A percentile compares a stretch with the other conserved stretches of the same genome.
These are phyloP conservation scores for Chloroceryle amazona DNA, from an alignment of 2,797 vertebrate species.

Conservation along the genomic window DNA sequence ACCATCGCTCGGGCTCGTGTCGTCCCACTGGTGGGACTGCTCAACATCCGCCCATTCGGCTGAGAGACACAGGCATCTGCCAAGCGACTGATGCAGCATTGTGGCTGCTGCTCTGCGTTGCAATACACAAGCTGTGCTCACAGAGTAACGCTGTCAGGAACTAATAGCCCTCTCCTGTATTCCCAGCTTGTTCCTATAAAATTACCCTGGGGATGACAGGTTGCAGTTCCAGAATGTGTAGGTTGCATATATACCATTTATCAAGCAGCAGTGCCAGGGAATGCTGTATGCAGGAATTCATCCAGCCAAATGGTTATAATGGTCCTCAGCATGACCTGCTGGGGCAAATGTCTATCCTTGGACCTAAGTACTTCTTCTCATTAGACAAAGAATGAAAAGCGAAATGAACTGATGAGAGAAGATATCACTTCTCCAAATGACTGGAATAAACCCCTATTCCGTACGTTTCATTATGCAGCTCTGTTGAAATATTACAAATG, in stretches of 20 bases:
- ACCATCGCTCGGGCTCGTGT: not conserved
- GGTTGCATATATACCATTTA: not conserved
- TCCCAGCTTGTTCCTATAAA: not conserved
- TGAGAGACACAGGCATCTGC: not conserved
- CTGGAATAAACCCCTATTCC: not conserved
- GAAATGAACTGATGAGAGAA: not conserved
- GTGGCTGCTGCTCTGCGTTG: not conserved
- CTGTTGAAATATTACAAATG: not conserved
- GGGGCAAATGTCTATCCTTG: not conserved
- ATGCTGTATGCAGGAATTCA: not conserved
- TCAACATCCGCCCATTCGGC: accelerated
- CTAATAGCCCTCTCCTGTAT: not conserved
- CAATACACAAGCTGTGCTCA: not conserved
- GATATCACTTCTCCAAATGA: not conserved
- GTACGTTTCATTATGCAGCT: not conserved
- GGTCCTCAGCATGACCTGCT: not conserved
- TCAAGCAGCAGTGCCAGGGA: not conserved
- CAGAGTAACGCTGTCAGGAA: accelerated
- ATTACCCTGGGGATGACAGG: not conserved
- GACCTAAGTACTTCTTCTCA: not conserved
- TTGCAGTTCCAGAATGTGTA: not conserved
- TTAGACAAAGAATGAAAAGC: not conserved
- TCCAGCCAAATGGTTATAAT: not conserved
- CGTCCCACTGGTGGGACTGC: accelerated
- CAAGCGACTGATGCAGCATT: accelerated